phyloP scores from a whole-genome alignment of 2,113 vertebrate genomes.

The Apodemus sylvaticus region DNA sequence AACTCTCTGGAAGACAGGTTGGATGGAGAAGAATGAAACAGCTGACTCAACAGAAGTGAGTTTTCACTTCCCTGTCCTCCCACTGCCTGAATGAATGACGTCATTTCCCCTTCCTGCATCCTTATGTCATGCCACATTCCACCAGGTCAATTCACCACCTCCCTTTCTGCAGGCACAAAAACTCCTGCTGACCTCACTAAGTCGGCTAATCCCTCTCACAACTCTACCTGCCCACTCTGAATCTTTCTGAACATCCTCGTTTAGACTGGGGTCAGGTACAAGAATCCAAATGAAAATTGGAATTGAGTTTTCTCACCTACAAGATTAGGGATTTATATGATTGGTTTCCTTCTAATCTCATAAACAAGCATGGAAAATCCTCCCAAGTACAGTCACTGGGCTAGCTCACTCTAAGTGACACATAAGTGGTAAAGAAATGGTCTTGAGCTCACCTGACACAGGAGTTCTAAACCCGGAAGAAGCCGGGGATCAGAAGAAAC shows the following conservation, averaged over 20 bases:
- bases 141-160: background rate
- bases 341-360: slow-evolving; percentile 9
- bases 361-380: background rate
- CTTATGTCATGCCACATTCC: background rate
- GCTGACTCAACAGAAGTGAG: background rate
- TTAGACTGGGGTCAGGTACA: background rate
- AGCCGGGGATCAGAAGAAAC: background rate
- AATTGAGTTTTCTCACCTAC: background rate
- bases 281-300: background rate
- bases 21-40: background rate
- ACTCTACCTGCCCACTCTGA: background rate
- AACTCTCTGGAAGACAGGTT: background rate
- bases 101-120: slow-evolving; percentile 58
- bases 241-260: background rate
- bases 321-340: background rate
- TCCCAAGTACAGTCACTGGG: background rate
- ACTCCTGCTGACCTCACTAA: background rate
- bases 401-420: background rate
- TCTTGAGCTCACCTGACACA: background rate
- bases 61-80: slow-evolving; percentile 48
- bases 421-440: background rate
- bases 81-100: background rate
- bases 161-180: background rate
- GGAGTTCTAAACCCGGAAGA: background rate
- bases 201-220: background rate